Conservation (phyloP, 2,113 vertebrate genomes). For the Tachycineta bicolor region DNA sequence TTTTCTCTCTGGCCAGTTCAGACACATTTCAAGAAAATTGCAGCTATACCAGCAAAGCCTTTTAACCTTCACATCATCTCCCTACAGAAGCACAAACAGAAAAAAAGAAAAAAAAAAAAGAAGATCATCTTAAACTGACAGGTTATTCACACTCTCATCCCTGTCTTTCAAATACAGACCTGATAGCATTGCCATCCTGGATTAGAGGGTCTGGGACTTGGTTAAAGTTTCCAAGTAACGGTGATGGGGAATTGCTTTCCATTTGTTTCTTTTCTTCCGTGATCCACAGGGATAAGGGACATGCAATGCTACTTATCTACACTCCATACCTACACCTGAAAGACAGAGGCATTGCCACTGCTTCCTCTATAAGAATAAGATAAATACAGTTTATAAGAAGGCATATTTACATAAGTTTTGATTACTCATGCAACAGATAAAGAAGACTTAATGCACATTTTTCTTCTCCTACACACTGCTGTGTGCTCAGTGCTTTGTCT, state of each 20-base stretch:
- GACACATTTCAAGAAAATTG: background rate
- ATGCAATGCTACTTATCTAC: background rate
- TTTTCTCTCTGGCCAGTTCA: background rate
- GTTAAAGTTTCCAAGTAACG: background rate
- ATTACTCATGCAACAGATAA: constrained; percentile 7
- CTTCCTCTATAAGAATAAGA: background rate
- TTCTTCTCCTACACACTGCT: background rate
- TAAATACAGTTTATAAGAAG: background rate
- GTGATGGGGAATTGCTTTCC: background rate
- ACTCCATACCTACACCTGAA: background rate
- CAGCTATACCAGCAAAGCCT: background rate
- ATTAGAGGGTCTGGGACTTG: background rate
- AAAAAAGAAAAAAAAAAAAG: background rate
- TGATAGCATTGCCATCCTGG: background rate
- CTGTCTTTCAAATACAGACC: background rate
- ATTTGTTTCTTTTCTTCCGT: background rate
- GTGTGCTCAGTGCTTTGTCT: background rate
- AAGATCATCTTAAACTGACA: background rate
- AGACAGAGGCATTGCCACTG: background rate
- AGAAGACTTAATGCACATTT: background rate
- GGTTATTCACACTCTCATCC: background rate
- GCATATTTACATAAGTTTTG: constrained; percentile 9
- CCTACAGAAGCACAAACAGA: background rate
- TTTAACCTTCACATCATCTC: rapidly evolving
- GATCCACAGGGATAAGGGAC: background rate